Conservation (phyloP, 2,888 invertebrate species). For the Onthophagus sagittarius region DNA sequence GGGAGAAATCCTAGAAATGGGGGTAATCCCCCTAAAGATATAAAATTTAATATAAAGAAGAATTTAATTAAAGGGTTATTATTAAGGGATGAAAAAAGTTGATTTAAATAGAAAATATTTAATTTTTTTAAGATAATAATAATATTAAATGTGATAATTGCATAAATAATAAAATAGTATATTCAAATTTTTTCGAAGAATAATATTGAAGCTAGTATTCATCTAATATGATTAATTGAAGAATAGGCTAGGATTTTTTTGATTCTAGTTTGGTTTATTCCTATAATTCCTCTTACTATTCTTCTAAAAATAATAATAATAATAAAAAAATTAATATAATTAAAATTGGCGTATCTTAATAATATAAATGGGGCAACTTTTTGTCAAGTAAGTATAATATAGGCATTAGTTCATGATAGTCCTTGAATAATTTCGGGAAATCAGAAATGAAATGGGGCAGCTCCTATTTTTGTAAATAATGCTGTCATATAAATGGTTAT, state of each 20-base stretch:
- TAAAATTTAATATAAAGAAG: conserved; percentile 52
- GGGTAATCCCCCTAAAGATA: conserved; percentile 58
- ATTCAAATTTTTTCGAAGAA: conserved; percentile 31
- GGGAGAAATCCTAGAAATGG: conserved; percentile 61
- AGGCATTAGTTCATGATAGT: conserved; percentile 54
- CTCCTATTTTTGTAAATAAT: conserved; percentile 56
- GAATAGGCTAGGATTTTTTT: conserved; percentile 61
- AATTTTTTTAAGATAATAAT: conserved; percentile 50
- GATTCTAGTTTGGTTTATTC: conserved; percentile 44
- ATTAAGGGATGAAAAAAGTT: conserved; percentile 51
- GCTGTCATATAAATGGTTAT: conserved; percentile 36
- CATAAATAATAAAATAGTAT: conserved; percentile 45
- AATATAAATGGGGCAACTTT: conserved; percentile 62
- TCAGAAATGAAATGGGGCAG: conserved; percentile 59
- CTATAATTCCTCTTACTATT: conserved; percentile 52
- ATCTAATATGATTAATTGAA: conserved; percentile 62
- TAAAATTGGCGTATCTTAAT: conserved; percentile 45
- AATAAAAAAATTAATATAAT: conserved; percentile 36
- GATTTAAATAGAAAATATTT: conserved; percentile 53
- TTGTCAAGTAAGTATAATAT: conserved; percentile 61
- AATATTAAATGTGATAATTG: conserved; percentile 49
- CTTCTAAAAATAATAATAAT: conserved; percentile 50
- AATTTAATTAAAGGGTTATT: conserved; percentile 49
- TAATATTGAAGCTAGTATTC: conserved; percentile 41
- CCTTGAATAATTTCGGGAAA: conserved; percentile 59